phyloP scores from a whole-genome alignment of 2,888 invertebrate genomes.

The Nesidiocoris tenuis region DNA sequence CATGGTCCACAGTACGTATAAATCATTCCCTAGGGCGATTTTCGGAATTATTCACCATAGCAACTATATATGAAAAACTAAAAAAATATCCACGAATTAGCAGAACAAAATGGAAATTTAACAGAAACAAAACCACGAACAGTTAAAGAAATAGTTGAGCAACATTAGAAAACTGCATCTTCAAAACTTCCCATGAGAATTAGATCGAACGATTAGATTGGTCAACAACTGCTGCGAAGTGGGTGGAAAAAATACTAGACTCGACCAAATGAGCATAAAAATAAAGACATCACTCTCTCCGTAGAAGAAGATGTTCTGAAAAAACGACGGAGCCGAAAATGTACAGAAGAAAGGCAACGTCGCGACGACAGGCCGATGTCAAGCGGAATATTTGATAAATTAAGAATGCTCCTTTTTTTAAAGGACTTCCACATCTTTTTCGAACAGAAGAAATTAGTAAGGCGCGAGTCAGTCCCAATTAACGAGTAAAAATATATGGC shows the following conservation, averaged over 20 bases:
- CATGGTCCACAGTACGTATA: too few relatives aligned
- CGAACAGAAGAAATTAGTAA: neutral
- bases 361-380: neutral
- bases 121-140: too few relatives aligned
- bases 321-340: neutral
- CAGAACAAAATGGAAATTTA: too few relatives aligned
- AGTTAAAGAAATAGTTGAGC: too few relatives aligned
- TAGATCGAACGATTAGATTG: neutral
- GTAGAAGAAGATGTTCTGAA: too few relatives aligned
- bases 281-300: neutral
- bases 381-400: neutral
- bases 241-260: too few relatives aligned
- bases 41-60: too few relatives aligned
- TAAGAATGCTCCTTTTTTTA: neutral
- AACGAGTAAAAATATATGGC: neutral
- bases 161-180: too few relatives aligned
- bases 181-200: neutral
- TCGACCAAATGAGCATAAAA: neutral
- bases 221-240: too few relatives aligned
- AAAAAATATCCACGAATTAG: too few relatives aligned
- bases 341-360: neutral
- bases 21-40: too few relatives aligned
- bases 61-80: too few relatives aligned
- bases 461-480: neutral
- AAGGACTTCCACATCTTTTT: neutral